Base-by-base conservation (phyloP, 2,888 invertebrate genomes). In the Tetranychus truncatus region DNA sequence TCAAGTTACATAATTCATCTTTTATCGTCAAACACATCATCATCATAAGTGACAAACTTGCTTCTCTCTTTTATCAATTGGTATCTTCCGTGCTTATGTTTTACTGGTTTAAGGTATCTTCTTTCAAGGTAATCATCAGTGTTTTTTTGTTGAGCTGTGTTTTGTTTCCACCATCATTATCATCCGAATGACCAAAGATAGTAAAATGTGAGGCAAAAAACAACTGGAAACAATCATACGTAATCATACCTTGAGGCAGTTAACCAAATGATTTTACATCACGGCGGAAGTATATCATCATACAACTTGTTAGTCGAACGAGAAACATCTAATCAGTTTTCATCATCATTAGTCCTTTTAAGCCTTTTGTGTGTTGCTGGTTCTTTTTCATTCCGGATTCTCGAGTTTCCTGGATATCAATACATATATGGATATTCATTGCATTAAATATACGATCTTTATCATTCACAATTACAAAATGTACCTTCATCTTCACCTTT, bases 351-450 rank as follows among this genome's bases (percentile, higher is more conserved):
- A 24, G 21, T 72, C 46, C 34, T 44, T 72, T 72, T 34, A 24
- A 9, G 21, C 46, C 34, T 7, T 72, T 9, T 44, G 11, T 45
- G 5, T 46, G 24, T n/a, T 15, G 9, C 6, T n/a, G 18, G 1
- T 34, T 72, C 72, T 44, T 44, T 69, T 24, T 69, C 11, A 1
- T 6, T 6, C 69, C 20, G 67, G 24, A 67, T 67, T 69, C 20
- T 69, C 34, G 21, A 69, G 21, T 69, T 20, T 69, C 69, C 34
- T 69, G 69, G 34, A 24, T 24, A 69, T 69, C n/a, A 44, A 44
- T 34, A 24, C 34, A 72, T 20, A n/a, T 18, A 72, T 20, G 20
- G 11, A 21, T 69, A 24, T 21, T 55, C 9, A 55, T 55, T 2
- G 7, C 55, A 55, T 69, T 9, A 11, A 5, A 11, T 24, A 11